phyloP scores from a whole-genome alignment of 1,140 invertebrate genomes.

The Ceratitis capitata region DNA sequence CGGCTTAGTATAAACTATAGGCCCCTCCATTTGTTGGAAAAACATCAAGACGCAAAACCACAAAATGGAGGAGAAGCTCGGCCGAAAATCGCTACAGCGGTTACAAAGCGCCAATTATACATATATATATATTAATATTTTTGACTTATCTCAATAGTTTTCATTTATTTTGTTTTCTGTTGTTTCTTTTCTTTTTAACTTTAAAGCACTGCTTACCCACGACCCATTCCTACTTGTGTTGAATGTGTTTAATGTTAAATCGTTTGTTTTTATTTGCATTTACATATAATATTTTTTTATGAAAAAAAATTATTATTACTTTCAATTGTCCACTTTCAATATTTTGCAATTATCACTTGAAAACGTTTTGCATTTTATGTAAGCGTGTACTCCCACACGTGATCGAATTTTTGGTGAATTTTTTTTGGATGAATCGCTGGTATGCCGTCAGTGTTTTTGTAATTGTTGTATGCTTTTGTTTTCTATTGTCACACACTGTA shows the following conservation, averaged over 20 bases:
- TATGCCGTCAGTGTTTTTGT: background rate
- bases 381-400: slow-evolving; percentile 21
- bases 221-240: background rate
- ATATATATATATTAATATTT: too few relatives aligned
- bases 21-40: too few relatives aligned
- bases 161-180: background rate
- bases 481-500: background rate
- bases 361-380: slow-evolving; percentile 14
- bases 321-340: background rate
- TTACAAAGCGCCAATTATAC: too few relatives aligned
- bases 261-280: background rate
- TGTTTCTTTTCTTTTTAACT: background rate
- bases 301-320: background rate
- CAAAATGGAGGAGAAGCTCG: too few relatives aligned
- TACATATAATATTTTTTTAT: background rate
- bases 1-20: too few relatives aligned
- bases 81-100: too few relatives aligned
- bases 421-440: background rate
- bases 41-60: too few relatives aligned
- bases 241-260: background rate
- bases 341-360: background rate
- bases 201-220: background rate
- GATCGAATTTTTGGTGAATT: background rate
- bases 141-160: too few relatives aligned
- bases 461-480: background rate